Conservation (phyloP, 2,797 vertebrate species). For the Oceanodroma leucorhoa region DNA sequence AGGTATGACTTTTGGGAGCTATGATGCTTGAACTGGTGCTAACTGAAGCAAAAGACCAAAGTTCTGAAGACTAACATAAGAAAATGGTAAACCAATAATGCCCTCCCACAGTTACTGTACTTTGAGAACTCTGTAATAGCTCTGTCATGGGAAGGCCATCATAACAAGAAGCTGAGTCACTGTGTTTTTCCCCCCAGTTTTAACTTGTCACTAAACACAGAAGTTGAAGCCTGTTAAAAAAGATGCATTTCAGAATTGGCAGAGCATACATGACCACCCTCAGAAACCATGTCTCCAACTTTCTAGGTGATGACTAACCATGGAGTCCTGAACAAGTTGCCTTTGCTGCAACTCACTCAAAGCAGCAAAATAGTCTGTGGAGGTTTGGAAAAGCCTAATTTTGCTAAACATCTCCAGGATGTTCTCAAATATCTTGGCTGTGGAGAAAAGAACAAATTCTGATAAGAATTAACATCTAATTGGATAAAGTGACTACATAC, state of each 20-base stretch:
- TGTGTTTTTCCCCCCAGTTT: background rate
- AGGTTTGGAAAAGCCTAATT: background rate
- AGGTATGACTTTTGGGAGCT: background rate
- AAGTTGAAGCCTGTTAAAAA: background rate
- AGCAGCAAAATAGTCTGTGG: background rate
- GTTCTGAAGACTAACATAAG: background rate
- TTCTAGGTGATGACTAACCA: background rate
- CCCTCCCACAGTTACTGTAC: background rate
- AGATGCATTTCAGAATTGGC: background rate
- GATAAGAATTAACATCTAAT: background rate
- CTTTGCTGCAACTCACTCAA: background rate
- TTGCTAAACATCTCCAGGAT: background rate
- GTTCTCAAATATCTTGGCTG: background rate
- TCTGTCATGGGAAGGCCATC: background rate
- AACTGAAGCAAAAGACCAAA: background rate
- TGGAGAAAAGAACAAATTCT: background rate
- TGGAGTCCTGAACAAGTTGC: fast-evolving
- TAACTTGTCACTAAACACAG: background rate
- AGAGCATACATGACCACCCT: background rate
- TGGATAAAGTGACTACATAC: background rate
- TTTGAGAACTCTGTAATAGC: background rate
- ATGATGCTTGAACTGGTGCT: background rate
- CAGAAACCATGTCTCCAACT: background rate
- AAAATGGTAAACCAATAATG: background rate
- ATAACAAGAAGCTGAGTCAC: background rate